These are phyloP conservation scores for Acrocera orbiculus DNA, from an alignment of 2,888 invertebrate species.

Conservation along the genomic window DNA sequence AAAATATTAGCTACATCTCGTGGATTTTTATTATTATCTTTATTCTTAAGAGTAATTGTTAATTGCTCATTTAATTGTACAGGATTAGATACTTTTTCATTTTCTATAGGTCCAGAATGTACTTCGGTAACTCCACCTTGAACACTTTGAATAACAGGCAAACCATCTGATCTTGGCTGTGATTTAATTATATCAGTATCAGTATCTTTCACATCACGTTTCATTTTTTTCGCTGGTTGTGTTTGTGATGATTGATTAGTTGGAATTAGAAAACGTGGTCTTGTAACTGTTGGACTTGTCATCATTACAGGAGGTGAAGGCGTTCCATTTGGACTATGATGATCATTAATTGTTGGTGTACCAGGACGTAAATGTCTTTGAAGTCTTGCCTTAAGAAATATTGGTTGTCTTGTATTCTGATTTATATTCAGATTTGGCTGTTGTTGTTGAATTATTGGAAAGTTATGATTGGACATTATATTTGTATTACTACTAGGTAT, in stretches of 20 bases:
- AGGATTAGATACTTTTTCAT: conserved; percentile 36
- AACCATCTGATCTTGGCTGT: conserved; percentile 51
- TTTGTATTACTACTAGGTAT: conserved; percentile 19
- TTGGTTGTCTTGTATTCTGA: conserved; percentile 14
- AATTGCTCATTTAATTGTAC: conserved; percentile 57
- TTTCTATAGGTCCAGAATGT: conserved; percentile 17
- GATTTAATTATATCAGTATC: conserved; percentile 60
- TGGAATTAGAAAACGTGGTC: conserved; percentile 5
- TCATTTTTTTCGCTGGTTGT: conserved; percentile 13
- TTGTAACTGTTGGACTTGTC: conserved; percentile 12
- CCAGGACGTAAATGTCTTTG: conserved; percentile 11
- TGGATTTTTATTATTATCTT: conserved; percentile 43
- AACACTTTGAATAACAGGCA: conserved; percentile 57
- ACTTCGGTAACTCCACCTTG: conserved; percentile 34
- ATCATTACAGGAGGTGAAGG: conserved; percentile 12
- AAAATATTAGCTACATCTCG: conserved; percentile 60
- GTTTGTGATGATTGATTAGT: not conserved
- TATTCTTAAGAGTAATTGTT: conserved; percentile 43
- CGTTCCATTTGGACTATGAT: conserved; percentile 7
- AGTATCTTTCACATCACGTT: conserved; percentile 42
- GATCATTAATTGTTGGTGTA: conserved; percentile 5
- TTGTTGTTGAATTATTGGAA: conserved; percentile 1
- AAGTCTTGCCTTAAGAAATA: conserved; percentile 14
- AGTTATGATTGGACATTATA: conserved; percentile 3
- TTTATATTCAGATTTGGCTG: conserved; percentile 2